Percentiles rank a stretch among this genome's conserved stretches.
Evolutionary conservation across 2,113 vertebrate species (phyloP).

Genomic region (Halcyon malimbica): DNA sequence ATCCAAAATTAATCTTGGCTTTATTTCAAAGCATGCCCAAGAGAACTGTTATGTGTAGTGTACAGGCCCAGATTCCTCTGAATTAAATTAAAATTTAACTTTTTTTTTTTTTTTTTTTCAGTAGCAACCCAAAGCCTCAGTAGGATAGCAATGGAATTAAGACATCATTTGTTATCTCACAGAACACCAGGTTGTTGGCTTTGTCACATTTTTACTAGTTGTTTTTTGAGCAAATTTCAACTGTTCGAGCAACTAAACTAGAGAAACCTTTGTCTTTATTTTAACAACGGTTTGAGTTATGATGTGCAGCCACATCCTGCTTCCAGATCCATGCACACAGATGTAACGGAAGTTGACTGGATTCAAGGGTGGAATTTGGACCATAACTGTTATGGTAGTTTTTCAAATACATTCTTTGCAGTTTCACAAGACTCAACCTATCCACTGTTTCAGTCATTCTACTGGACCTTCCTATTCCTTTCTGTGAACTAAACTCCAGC

Average conservation of each 20-base stretch:
- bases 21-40: background rate
- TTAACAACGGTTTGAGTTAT: background rate
- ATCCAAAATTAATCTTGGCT: background rate
- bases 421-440: background rate
- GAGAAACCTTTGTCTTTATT: background rate
- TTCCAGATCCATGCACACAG: background rate
- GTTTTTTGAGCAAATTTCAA: background rate
- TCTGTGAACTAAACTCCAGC: background rate
- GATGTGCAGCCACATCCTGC: background rate
- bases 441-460: background rate
- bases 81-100: slow-evolving; percentile 5
- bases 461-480: background rate
- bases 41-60: background rate
- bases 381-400: background rate
- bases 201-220: background rate
- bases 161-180: background rate
- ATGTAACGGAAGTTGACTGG: background rate
- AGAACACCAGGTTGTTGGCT: background rate
- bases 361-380: background rate
- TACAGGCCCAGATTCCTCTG: background rate
- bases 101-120: background rate
- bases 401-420: background rate
- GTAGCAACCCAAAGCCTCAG: background rate
- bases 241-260: background rate
- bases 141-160: background rate